Evolutionary conservation across 2,888 invertebrate species (phyloP), one percentile per base, ranked within the genome.

Genomic region (Dorcus hopei): DNA sequence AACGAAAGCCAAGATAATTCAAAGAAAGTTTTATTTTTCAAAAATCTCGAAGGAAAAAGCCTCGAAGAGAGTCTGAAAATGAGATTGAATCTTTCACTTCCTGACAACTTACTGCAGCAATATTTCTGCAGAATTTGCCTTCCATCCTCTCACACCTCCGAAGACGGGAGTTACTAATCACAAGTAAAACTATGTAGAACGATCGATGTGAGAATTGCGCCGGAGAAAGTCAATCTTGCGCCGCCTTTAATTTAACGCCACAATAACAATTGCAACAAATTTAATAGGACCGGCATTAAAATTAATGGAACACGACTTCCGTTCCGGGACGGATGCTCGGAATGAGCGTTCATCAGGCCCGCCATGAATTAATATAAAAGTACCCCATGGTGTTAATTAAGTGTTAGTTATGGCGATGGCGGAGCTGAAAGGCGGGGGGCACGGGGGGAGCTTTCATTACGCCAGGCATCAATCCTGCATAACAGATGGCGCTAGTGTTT

Each of bases 321-420:
- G 57, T 58, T 52, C 49, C 58, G 57, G 61, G 64, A 62, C 64
- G 66, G 65, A 65, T 65, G 65, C 63, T 61, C 58, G 61, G 61
- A 66, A 66, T 65, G 65, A 67, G 63, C 65, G 64, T 67, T 65
- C 66, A 67, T 67, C 66, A 64, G 62, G 61, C 59, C 60, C 65
- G 61, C 59, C 64, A 65, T 62, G 67, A 65, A 69, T 69, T 70
- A 68, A 71, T 72, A 72, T 70, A 71, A 72, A 72, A 74, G 69
- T 70, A 68, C 73, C 73, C 72, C 72, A 69, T 70, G 72, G 72
- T 70, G 73, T 74, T 74, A 73, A 75, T 75, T 73, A 73, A 73
- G 72, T 68, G 72, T 72, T 73, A 72, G 72, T 73, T 73, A 73
- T 72, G 72, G 68, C 55, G 57, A 45, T 49, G 52, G 49, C 45